Base-by-base conservation (phyloP, 2,888 invertebrate species). In the Adela reaumurella region DNA sequence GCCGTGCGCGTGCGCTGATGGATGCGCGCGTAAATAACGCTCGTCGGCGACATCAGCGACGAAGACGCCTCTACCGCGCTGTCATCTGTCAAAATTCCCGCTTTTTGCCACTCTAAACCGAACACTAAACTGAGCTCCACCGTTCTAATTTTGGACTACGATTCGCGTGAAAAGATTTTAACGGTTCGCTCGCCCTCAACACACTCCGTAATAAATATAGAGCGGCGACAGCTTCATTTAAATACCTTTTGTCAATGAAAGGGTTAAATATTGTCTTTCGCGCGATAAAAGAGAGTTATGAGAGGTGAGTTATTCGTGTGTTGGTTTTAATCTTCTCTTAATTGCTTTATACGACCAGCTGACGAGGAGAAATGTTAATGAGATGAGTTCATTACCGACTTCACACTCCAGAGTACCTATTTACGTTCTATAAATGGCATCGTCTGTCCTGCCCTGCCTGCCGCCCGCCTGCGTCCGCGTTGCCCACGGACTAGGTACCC, bases 171-270 rank as follows among this genome's bases (percentile, higher is more conserved):
- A 58, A 59, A 62, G 59, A 61, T 62, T 63, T 63, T 65, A 67
- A 54, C 52, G 52, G 50, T 52, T 49, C 46, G 29, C 43, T 11
- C 28, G 43, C 29, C 35, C 45, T 49, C 44, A 49, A 47, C 35
- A 14, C 6, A 8, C 10, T 16, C 20, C 41, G 70, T 76, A 73
- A 69, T 77, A 74, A 77, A 78, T 77, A 76, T 76, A 57, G 66
- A 62, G 64, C 63, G 62, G 63, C 62, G 78, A 77, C 78, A 78
- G 76, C 68, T 78, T 76, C 64, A 78, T 78, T 78, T 77, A 77
- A 78, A 78, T 78, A 74, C 74, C 78, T 78, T 78, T 78, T 78
- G 78, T 77, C 78, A 74, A 74, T 72, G 72, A 74, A 76, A 73
- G 78, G 77, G 78, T 77, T 78, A 69, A 70, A 67, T 66, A 67